These are phyloP conservation scores for Aphelocoma coerulescens DNA, from an alignment of 2,113 vertebrate species.

Conservation along the genomic window DNA sequence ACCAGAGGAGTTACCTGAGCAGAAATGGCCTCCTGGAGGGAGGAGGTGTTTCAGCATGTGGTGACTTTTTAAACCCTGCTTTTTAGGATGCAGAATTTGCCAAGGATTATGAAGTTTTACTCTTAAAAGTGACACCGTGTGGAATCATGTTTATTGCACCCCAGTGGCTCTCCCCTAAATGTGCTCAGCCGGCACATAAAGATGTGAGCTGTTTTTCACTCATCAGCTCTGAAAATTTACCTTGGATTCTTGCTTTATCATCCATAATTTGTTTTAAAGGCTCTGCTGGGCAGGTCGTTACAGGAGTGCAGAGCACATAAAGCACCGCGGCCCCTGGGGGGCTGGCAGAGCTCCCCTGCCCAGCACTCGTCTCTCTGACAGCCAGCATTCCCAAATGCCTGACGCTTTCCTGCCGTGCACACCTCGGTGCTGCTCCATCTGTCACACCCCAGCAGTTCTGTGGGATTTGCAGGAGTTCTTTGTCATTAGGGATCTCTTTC, in stretches of 20 bases:
- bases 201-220: slow-evolving; percentile 14
- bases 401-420: neutral
- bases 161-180: neutral
- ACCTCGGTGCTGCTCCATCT: fast-evolving
- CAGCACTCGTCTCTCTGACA: neutral
- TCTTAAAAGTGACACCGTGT: slow-evolving; percentile 10
- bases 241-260: slow-evolving; percentile 31
- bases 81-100: neutral
- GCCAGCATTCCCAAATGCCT: neutral
- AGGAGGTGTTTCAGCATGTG: fast-evolving
- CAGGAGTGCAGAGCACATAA: neutral
- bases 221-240: slow-evolving; percentile 13
- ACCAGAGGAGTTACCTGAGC: neutral
- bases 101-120: slow-evolving; percentile 27
- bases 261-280: neutral
- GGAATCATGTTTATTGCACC: neutral
- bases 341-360: neutral
- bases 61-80: neutral
- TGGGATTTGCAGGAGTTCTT: neutral
- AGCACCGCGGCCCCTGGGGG: fast-evolving
- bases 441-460: neutral
- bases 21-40: neutral
- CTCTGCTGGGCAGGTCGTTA: neutral
- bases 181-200: neutral
- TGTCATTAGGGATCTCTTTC: neutral